These are phyloP conservation scores for Machimus rusticus DNA, from an alignment of 2,888 invertebrate species.

Conservation along the genomic window DNA sequence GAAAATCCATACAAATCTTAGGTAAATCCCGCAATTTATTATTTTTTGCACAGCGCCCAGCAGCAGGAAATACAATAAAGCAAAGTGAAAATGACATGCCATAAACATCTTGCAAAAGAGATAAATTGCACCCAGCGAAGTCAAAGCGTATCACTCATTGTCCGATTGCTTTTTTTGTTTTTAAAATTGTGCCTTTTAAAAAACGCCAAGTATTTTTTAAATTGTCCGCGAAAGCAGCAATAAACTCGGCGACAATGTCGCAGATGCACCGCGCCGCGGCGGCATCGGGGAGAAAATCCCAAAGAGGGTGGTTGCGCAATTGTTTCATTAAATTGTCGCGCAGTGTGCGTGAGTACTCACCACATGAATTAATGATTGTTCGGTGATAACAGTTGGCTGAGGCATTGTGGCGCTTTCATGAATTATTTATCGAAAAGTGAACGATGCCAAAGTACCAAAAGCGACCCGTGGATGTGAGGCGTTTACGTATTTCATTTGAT, in stretches of 20 bases:
- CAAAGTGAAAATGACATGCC: not conserved
- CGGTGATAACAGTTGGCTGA: conserved; percentile 2
- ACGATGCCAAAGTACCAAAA: conserved; percentile 11
- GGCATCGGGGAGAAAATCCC: not conserved
- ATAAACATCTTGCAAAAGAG: not conserved
- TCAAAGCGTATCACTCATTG: not conserved
- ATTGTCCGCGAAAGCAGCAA: not conserved
- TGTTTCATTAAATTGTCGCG: not conserved
- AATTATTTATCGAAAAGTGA: conserved; percentile 27
- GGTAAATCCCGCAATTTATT: not conserved
- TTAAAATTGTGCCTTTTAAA: not conserved
- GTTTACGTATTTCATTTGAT: not conserved
- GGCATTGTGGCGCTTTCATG: not conserved
- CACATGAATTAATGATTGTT: conserved; percentile 5
- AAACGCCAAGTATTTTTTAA: not conserved
- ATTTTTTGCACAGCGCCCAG: not conserved
- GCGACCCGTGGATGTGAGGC: not conserved
- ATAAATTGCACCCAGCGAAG: not conserved
- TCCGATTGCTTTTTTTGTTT: not conserved
- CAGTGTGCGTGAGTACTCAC: not conserved
- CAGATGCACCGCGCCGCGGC: not conserved
- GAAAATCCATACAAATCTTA: not conserved
- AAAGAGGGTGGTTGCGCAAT: conserved; percentile 2
- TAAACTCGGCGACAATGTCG: not conserved
- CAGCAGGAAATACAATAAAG: not conserved